Base-by-base conservation (phyloP, 2,888 invertebrate species). In the Harpalus rubripes region DNA sequence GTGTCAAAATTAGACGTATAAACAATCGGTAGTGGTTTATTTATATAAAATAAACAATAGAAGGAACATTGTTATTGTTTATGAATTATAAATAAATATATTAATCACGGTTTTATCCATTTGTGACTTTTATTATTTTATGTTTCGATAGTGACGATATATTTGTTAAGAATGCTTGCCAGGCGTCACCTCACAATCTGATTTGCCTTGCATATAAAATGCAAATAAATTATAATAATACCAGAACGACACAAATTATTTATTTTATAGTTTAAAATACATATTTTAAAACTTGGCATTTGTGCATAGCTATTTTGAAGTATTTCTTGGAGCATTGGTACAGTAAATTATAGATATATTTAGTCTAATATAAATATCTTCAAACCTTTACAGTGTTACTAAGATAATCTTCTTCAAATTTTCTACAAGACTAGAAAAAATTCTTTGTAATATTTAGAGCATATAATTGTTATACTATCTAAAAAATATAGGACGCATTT, bases 1-100 rank as follows among this genome's bases (percentile, higher is more conserved):
- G 32, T 68, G 80, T 81, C 65, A 81, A 81, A 81, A 81, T 80
- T 22, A 15, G 79, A 39, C 59, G 39, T 10, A 59, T 63, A 39
- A 41, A 59, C 22, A 63, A 63, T 26, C 8, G 22, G 7, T 7
- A 12, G 18, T 41, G 32, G 39, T 63, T 63, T 63, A 61, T 81
- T 15, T 63, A 81, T 44, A 59, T 61, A 63, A 58, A 58, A 56
- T 22, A 78, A 56, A 81, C 61, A 81, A 81, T 63, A 26, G 4
- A 26, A 22, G 10, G 1, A 22, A 52, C 44, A 0, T 52, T 52
- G 44, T 12, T 52, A 2, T 12, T 52, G 44, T 52, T 52, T 52
- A 52, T 12, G 44, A 12, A 52, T 12, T 12, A 10, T 52, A 52
- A 52, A 52, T 52, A 52, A 52, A 52, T 52, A 44, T 44, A 5